A percentile compares a stretch with the other conserved stretches of the same genome.
These are phyloP conservation scores for Apistogramma diplotaenia DNA, from an alignment of 2,113 vertebrate species.

Conservation along the genomic window DNA sequence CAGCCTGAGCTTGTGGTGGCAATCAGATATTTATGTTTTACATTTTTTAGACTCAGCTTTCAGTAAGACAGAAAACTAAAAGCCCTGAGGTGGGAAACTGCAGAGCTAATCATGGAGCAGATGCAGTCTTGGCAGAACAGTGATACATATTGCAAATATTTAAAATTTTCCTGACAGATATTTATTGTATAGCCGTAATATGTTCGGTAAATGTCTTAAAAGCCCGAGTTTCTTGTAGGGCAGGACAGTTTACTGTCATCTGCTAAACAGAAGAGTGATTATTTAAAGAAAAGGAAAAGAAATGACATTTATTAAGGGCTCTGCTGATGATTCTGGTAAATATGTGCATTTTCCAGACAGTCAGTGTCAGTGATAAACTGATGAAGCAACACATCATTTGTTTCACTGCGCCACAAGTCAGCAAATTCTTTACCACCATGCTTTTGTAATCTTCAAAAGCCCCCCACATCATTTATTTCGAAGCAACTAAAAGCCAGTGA, in stretches of 20 bases:
- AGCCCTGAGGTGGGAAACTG: background rate
- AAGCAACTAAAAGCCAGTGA: conserved; percentile 52
- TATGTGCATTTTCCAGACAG: conserved; percentile 15
- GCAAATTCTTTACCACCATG: conserved; percentile 51
- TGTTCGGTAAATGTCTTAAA: background rate
- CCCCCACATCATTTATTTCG: conserved; percentile 43
- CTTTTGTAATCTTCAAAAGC: conserved; percentile 37
- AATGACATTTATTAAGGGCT: conserved; percentile 17
- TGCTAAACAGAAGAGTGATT: conserved; percentile 2
- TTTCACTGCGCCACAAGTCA: conserved; percentile 54
- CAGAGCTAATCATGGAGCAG: background rate
- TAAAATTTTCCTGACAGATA: background rate
- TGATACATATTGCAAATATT: background rate
- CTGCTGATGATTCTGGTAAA: conserved; percentile 39
- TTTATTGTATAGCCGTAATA: conserved; percentile 3
- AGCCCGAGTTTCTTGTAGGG: background rate
- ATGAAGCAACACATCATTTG: conserved; percentile 47
- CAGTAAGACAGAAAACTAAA: background rate
- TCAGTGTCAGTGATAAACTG: conserved; percentile 53
- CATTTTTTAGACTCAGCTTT: background rate
- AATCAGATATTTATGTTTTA: background rate
- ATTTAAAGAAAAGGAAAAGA: conserved; percentile 18
- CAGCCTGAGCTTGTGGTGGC: background rate
- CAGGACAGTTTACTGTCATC: background rate
- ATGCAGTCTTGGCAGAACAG: background rate